Percentiles rank a stretch among this genome's conserved stretches.
Evolutionary conservation across 2,888 invertebrate genomes (phyloP).

Genomic region (Perizoma flavofasciatum): DNA sequence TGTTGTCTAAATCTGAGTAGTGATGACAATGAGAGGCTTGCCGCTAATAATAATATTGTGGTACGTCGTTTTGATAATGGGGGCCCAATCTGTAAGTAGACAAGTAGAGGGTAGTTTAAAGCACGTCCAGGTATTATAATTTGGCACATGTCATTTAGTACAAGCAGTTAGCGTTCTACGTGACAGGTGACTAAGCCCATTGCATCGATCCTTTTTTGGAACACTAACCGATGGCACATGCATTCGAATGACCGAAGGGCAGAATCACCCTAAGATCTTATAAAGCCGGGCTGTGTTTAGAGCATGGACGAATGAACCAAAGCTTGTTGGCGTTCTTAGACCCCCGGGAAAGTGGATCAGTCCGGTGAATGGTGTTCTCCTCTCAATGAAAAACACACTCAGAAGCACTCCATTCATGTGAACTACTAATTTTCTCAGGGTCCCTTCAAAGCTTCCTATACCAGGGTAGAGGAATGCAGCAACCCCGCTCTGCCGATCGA

Average conservation of each 20-base stretch:
- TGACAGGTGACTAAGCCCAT: too few relatives aligned
- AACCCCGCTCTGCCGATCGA: slow-evolving; percentile 33
- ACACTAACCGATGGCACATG: too few relatives aligned
- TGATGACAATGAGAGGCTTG: slow-evolving; percentile 6
- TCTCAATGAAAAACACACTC: too few relatives aligned
- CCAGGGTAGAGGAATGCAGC: slow-evolving; percentile 27
- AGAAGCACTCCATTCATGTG: not conserved
- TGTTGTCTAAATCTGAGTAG: not conserved
- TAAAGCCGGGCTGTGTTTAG: too few relatives aligned
- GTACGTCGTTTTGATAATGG: slow-evolving; percentile 5
- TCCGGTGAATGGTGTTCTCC: too few relatives aligned
- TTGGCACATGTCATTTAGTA: not conserved
- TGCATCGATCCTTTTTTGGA: too few relatives aligned
- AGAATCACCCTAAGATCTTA: too few relatives aligned
- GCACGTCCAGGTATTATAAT: not conserved
- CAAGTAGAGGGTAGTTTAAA: not conserved
- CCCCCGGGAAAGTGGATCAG: too few relatives aligned
- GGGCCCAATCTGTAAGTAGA: slow-evolving; percentile 13
- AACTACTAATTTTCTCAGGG: slow-evolving; percentile 32
- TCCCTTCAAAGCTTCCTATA: slow-evolving; percentile 31
- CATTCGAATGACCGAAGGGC: too few relatives aligned
- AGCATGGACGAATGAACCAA: too few relatives aligned
- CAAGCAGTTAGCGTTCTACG: not conserved
- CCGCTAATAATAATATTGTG: slow-evolving; percentile 4
- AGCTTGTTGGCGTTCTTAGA: too few relatives aligned